Evolutionary conservation across 2,797 vertebrate genomes (phyloP).

Genomic region (Pogonophryne albipinna): DNA sequence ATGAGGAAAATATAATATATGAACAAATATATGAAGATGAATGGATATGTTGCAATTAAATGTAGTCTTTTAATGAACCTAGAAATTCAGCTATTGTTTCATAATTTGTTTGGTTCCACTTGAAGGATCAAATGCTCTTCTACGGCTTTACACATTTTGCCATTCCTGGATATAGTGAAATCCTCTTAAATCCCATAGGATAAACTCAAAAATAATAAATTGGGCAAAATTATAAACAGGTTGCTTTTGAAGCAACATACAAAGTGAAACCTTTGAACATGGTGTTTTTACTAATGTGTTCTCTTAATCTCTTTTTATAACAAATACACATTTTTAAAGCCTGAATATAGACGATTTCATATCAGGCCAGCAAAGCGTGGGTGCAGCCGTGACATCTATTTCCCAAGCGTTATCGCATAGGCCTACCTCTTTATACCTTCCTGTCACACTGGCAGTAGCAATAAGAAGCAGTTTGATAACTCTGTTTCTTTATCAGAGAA

Average conservation of each 20-base stretch:
- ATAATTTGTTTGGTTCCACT: not conserved
- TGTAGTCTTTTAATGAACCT: not conserved
- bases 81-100: constrained; percentile 3
- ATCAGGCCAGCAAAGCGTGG: constrained; percentile 19
- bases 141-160: constrained; percentile 1
- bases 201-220: constrained; percentile 12
- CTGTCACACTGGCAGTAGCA: constrained; percentile 75
- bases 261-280: not conserved
- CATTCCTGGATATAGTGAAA: constrained; percentile 21
- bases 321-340: constrained; percentile 21
- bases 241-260: constrained; percentile 7
- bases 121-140: constrained; percentile 20
- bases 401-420: constrained; percentile 56
- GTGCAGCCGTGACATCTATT: constrained; percentile 58
- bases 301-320: constrained; percentile 11
- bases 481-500: constrained; percentile 68
- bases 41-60: not conserved
- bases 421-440: constrained; percentile 58
- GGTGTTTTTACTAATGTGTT: constrained; percentile 6
- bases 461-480: constrained; percentile 75
- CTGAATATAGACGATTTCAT: constrained; percentile 34
- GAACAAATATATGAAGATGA: not conserved
- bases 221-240: constrained; percentile 2
- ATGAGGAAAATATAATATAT: not conserved
- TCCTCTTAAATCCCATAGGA: constrained; percentile 30